A percentile compares a stretch with the other conserved stretches of the same genome.
Conservation (phyloP, 2,888 invertebrate genomes). For the Epicampocera succincta region DNA sequence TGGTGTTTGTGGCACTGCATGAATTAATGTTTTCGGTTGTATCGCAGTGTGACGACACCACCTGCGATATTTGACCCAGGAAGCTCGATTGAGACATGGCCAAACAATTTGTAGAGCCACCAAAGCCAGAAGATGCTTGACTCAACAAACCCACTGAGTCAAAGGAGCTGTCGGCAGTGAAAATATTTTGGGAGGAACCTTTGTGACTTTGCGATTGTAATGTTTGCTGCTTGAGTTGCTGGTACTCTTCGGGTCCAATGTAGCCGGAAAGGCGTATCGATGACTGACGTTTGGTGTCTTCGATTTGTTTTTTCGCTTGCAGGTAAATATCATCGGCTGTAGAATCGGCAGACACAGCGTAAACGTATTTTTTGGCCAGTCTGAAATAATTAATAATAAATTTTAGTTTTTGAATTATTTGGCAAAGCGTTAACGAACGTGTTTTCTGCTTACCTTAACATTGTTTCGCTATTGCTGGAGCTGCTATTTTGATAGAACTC, state of each 20-base stretch:
- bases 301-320: slow-evolving; percentile 76
- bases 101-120: slow-evolving; percentile 45
- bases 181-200: slow-evolving; percentile 74
- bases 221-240: slow-evolving; percentile 74
- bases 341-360: slow-evolving; percentile 85
- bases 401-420: no score
- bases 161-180: slow-evolving; percentile 76
- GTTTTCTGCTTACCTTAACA: slow-evolving; percentile 86
- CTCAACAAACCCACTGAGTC: slow-evolving; percentile 75
- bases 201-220: slow-evolving; percentile 59
- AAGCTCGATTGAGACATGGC: slow-evolving; percentile 72
- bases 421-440: no score
- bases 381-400: slow-evolving; percentile 78
- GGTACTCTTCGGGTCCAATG: slow-evolving; percentile 80
- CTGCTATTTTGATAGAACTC: slow-evolving; percentile 84
- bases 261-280: slow-evolving; percentile 77
- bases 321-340: slow-evolving; percentile 85
- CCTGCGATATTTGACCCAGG: slow-evolving; percentile 70
- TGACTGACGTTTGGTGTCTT: slow-evolving; percentile 74
- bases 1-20: slow-evolving; percentile 68
- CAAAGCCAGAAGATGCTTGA: slow-evolving; percentile 71
- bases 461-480: slow-evolving; percentile 89
- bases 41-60: slow-evolving; percentile 36
- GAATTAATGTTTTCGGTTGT: slow-evolving; percentile 56
- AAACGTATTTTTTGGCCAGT: slow-evolving; percentile 86